A percentile compares a stretch with the other conserved stretches of the same genome.
Conservation (phyloP, 2,113 vertebrate species). For the Gallinago jamesoni region DNA sequence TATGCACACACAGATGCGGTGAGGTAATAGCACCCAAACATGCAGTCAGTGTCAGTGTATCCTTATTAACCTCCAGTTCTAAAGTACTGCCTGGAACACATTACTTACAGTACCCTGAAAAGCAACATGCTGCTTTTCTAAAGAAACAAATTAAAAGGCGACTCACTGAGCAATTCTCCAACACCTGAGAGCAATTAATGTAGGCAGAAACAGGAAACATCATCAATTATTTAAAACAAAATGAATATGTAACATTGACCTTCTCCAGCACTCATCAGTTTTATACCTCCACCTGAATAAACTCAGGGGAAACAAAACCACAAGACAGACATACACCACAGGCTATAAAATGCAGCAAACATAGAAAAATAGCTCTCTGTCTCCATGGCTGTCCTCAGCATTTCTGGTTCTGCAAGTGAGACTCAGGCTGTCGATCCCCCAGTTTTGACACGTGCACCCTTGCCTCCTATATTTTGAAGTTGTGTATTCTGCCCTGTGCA, state of each 20-base stretch:
- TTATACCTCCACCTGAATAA: slow-evolving; percentile 65
- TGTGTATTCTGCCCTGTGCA: not conserved
- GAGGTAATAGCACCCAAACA: not conserved
- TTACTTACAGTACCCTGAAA: slow-evolving; percentile 43
- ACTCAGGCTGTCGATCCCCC: not conserved
- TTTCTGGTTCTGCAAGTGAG: not conserved
- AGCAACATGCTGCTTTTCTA: slow-evolving; percentile 37
- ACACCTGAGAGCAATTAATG: slow-evolving; percentile 79
- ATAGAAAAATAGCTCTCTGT: not conserved
- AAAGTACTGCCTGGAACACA: not conserved
- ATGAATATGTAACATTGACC: slow-evolving; percentile 75
- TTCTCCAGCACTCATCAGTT: slow-evolving; percentile 65
- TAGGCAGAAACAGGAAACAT: slow-evolving; percentile 71
- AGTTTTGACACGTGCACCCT: fast-evolving
- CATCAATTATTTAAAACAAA: slow-evolving; percentile 80
- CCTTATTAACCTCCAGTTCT: slow-evolving; percentile 64
- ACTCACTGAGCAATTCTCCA: slow-evolving; percentile 62
- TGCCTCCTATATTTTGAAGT: not conserved
- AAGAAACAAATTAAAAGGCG: slow-evolving; percentile 70
- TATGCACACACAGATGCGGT: not conserved
- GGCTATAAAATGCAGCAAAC: not conserved
- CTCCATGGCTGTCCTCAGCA: not conserved
- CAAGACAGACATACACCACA: not conserved
- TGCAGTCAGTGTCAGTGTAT: not conserved
- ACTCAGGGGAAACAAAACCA: slow-evolving; percentile 43